These are phyloP conservation scores for Drosophila phalerata DNA, from an alignment of 2,888 invertebrate genomes.

Conservation along the genomic window DNA sequence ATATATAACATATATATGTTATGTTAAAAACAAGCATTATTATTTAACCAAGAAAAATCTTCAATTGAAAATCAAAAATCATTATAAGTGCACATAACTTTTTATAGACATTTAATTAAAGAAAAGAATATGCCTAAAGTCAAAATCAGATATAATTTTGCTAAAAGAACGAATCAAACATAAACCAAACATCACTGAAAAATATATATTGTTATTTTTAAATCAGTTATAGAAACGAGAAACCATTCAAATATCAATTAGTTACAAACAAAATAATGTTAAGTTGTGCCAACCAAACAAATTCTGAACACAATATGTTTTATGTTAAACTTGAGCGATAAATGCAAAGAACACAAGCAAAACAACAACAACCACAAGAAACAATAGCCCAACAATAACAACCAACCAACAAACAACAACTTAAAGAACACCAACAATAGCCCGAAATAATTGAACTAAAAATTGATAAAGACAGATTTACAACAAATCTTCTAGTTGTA, in stretches of 20 bases:
- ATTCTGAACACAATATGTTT: constrained; percentile 34
- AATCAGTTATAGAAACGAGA: constrained; percentile 50
- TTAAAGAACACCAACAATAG: constrained; percentile 69
- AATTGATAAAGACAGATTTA: constrained; percentile 56
- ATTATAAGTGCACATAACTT: constrained; percentile 74
- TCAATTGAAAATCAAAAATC: constrained; percentile 76
- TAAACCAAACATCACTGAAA: constrained; percentile 42
- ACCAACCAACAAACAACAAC: constrained; percentile 41
- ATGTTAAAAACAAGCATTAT: constrained; percentile 44
- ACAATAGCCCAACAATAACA: constrained; percentile 70
- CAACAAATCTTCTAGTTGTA: constrained; percentile 27
- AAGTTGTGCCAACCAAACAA: constrained; percentile 63
- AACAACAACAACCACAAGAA: constrained; percentile 56
- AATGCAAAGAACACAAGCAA: constrained; percentile 61
- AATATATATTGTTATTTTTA: constrained; percentile 25
- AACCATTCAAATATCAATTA: constrained; percentile 36
- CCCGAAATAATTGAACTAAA: constrained; percentile 81
- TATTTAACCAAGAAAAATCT: constrained; percentile 46
- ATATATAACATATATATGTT: no score
- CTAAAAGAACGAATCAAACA: constrained; percentile 23
- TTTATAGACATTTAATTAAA: constrained; percentile 54
- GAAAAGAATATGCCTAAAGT: constrained; percentile 44
- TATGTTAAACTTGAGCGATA: constrained; percentile 67
- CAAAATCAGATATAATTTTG: constrained; percentile 42
- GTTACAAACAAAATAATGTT: constrained; percentile 20